Conservation (phyloP, 2,113 vertebrate genomes). For the Chaenocephalus aceratus region DNA sequence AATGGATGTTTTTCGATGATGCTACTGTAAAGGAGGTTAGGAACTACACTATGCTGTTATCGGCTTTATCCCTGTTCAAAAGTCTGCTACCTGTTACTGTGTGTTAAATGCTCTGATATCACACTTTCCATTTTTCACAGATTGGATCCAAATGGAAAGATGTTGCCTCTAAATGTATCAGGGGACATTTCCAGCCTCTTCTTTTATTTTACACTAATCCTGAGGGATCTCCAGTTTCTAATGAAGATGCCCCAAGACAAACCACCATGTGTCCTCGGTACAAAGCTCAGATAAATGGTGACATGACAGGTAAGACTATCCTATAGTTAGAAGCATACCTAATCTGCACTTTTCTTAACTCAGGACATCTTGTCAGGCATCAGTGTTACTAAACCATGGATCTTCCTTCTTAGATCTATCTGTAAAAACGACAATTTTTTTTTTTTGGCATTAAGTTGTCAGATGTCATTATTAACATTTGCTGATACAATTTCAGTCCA, state of each 20-base stretch:
- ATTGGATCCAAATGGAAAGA: constrained; percentile 98
- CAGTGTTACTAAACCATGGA: neutral
- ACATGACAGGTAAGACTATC: constrained; percentile 84
- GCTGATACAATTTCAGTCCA: too few relatives aligned
- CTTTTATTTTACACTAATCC: constrained; percentile 97
- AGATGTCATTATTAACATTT: too few relatives aligned
- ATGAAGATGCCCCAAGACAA: constrained; percentile 94
- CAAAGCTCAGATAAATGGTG: constrained; percentile 86
- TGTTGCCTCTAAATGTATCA: constrained; percentile 94
- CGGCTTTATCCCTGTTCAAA: constrained; percentile 15
- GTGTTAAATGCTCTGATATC: constrained; percentile 26
- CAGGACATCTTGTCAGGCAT: neutral
- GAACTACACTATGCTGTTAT: constrained; percentile 12
- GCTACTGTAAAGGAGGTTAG: constrained; percentile 97
- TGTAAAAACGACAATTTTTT: too few relatives aligned
- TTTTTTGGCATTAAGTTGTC: too few relatives aligned
- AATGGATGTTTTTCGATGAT: constrained; percentile 98
- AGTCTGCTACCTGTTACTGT: constrained; percentile 12
- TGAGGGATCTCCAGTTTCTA: constrained; percentile 92
- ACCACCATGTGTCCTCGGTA: constrained; percentile 91
- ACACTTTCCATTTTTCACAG: constrained; percentile 69
- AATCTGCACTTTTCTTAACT: neutral
- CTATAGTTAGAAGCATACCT: neutral
- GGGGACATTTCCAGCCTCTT: constrained; percentile 96
- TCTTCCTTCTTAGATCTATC: neutral